Evolutionary conservation across 2,888 invertebrate genomes (phyloP), one percentile per base, ranked within the genome.

Genomic region (Drosophila phalerata): DNA sequence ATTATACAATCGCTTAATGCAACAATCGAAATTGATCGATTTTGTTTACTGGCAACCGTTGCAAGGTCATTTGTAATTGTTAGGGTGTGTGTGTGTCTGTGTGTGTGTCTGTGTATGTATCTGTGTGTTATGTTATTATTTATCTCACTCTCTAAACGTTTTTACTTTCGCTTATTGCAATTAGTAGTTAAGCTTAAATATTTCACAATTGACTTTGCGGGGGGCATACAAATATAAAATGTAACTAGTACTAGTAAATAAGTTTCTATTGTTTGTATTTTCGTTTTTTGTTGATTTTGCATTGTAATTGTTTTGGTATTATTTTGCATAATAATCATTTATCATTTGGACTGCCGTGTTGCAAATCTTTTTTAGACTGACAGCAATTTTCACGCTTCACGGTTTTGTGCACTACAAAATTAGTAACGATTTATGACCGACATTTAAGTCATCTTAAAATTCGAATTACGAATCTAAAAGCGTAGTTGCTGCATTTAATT

Each of bases 121-220:
- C 22, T 22, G 15, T 58, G 32, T 57, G 37, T 51, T 43, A 52
- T 52, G 47, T 66, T 65, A 28, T 37, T 60, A 43, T 55, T 45
- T 70, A 66, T 76, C 73, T 51, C 76, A 81, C 88, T 87, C 88
- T 81, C 88, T 87, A 87, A 82, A 70, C 82, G 88, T 57, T 87
- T 83, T 85, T 57, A 83, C 83, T 83, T 83, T 83, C 83, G 86
- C 83, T 88, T 83, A 80, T 83, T 79, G 64, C 73, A 76, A 77
- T 65, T 72, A 66, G 47, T 53, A 79, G 74, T 64, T 76, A 79
- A 42, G 47, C 30, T 58, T 37, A 55, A 71, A 45, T 49, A 70
- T 75, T 65, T 75, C 32, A 64, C 57, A 77, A 79, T 49, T 17
- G 61, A 34, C 55, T 25, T n/a, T 19, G 51, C 19, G 30, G 37